These are phyloP conservation scores for Netelia melanura DNA, from an alignment of 2,888 invertebrate genomes.

Conservation along the genomic window DNA sequence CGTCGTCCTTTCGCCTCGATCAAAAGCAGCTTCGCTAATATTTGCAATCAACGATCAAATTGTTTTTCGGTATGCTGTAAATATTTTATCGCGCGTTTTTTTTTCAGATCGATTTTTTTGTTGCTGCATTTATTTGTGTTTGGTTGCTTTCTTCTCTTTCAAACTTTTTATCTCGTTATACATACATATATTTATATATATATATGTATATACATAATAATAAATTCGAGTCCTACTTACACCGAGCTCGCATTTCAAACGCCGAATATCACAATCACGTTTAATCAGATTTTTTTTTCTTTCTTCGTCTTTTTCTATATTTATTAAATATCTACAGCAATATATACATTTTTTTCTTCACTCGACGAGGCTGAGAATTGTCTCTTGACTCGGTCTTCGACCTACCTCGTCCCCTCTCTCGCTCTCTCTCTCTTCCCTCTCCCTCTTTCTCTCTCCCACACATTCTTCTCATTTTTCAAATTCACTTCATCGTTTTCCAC, in stretches of 20 bases:
- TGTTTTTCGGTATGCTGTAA: conserved; percentile 7
- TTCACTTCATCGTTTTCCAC: conserved; percentile 25
- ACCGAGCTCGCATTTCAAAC: conserved; percentile 81
- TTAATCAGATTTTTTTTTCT: conserved; percentile 71
- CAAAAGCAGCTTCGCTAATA: conserved; percentile 51
- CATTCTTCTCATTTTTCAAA: background rate
- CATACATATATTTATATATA: background rate
- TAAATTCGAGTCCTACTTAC: conserved; percentile 73
- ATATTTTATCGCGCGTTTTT: conserved; percentile 12
- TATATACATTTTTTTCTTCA: conserved; percentile 77
- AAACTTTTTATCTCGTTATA: conserved; percentile 34
- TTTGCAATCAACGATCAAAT: conserved; percentile 36
- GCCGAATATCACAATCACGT: conserved; percentile 83
- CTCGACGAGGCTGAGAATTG: conserved; percentile 8
- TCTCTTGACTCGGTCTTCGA: too few relatives aligned
- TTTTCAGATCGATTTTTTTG: conserved; percentile 56
- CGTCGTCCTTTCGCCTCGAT: conserved; percentile 30
- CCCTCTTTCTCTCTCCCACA: conserved; percentile 1
- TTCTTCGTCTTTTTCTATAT: conserved; percentile 44
- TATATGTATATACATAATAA: conserved; percentile 70
- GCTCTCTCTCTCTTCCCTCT: background rate
- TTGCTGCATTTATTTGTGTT: conserved; percentile 67
- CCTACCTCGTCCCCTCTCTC: background rate
- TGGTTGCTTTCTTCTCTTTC: conserved; percentile 45
- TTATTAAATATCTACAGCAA: conserved; percentile 79